phyloP scores from a whole-genome alignment of 2,888 invertebrate genomes.

The Xylota segnis region DNA sequence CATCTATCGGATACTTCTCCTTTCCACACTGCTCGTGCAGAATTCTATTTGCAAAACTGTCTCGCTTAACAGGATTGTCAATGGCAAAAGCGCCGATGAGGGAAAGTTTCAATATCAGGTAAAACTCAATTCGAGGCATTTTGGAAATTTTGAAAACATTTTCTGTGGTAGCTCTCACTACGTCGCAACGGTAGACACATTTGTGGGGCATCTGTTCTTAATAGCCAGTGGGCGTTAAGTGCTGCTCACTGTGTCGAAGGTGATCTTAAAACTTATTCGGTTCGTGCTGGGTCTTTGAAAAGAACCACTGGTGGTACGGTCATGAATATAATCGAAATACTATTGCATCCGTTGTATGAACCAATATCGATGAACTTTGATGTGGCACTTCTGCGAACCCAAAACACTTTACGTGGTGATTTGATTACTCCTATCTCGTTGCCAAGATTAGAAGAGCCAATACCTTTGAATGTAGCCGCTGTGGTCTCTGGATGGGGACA shows the following conservation, averaged over 20 bases:
- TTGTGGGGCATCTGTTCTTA: constrained; percentile 82
- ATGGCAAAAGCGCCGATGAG: constrained; percentile 80
- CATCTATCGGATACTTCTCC: neutral
- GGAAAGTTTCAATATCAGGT: constrained; percentile 82
- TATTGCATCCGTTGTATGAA: constrained; percentile 81
- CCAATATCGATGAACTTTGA: constrained; percentile 82
- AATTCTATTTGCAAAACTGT: constrained; percentile 9
- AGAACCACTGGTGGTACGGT: constrained; percentile 80
- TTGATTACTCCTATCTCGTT: constrained; percentile 79
- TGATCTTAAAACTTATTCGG: constrained; percentile 78
- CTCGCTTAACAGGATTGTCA: constrained; percentile 80
- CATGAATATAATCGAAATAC: constrained; percentile 79
- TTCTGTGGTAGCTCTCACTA: constrained; percentile 79
- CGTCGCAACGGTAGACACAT: constrained; percentile 81
- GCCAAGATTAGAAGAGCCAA: constrained; percentile 73
- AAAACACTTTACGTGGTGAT: constrained; percentile 77
- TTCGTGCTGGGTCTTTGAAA: constrained; percentile 80
- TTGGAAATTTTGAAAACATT: neutral
- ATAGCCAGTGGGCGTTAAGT: constrained; percentile 81
- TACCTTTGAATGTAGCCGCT: constrained; percentile 78
- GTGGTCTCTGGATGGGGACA: constrained; percentile 83
- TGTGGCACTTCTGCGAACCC: constrained; percentile 80
- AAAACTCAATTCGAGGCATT: constrained; percentile 12
- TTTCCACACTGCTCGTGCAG: constrained; percentile 7
- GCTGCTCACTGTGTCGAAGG: constrained; percentile 82